Evolutionary conservation across 1,140 invertebrate species (phyloP).

Genomic region (Euwallacea fornicatus): DNA sequence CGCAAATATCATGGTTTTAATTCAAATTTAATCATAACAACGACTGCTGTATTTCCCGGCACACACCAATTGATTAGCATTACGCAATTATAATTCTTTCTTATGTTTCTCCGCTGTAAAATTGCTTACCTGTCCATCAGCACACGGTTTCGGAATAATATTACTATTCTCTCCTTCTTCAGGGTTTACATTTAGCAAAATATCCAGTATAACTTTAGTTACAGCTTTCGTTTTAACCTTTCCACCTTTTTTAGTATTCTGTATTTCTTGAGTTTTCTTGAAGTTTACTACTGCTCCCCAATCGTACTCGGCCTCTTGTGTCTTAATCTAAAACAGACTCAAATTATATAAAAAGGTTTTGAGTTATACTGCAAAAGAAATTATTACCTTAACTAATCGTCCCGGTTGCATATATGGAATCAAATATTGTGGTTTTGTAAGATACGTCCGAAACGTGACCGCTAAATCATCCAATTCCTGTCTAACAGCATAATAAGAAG

Average conservation of each 20-base stretch:
- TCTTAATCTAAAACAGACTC: constrained; percentile 69
- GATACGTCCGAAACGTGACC: constrained; percentile 73
- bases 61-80: too few species aligned
- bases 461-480: constrained; percentile 77
- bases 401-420: constrained; percentile 94
- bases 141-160: constrained; percentile 65
- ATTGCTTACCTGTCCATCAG: constrained; percentile 58
- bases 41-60: too few species aligned
- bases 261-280: constrained; percentile 66
- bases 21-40: constrained; percentile 5
- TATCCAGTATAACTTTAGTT: constrained; percentile 74
- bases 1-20: background rate
- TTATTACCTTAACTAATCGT: constrained; percentile 80
- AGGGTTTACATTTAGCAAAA: constrained; percentile 72
- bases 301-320: constrained; percentile 84
- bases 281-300: constrained; percentile 97
- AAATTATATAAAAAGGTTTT: background rate
- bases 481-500: constrained; percentile 82
- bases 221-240: constrained; percentile 60
- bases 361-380: constrained; percentile 27
- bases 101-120: background rate
- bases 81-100: background rate
- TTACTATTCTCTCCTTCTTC: constrained; percentile 60
- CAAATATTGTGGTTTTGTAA: constrained; percentile 86
- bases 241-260: constrained; percentile 52